These are phyloP conservation scores for Phaenicophaeus curvirostris DNA, from an alignment of 2,797 vertebrate genomes.

Conservation along the genomic window DNA sequence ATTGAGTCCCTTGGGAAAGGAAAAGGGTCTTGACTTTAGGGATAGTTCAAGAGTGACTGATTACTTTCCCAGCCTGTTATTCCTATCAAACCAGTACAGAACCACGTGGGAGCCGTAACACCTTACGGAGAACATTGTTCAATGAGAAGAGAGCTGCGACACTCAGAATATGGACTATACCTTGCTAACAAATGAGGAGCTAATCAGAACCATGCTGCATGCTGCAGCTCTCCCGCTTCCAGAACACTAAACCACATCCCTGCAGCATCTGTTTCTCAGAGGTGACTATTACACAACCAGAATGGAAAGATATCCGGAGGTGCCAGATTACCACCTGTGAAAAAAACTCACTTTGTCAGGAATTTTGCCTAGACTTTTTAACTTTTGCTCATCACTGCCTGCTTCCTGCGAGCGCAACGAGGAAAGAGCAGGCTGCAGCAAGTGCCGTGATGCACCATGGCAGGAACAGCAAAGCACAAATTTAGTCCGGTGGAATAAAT, in stretches of 20 bases:
- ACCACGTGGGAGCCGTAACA: not conserved
- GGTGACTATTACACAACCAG: slow-evolving; percentile 7
- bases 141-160: not conserved
- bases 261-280: not conserved
- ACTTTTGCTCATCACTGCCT: not conserved
- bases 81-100: not conserved
- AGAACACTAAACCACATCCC: not conserved
- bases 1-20: not conserved
- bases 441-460: not conserved
- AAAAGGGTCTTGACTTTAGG: not conserved
- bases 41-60: not conserved
- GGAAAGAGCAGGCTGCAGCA: not conserved
- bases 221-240: slow-evolving; percentile 46
- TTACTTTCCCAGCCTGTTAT: not conserved
- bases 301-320: not conserved
- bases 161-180: not conserved
- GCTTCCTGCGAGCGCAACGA: not conserved
- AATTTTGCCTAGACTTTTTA: slow-evolving; percentile 30
- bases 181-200: not conserved
- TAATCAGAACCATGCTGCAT: not conserved
- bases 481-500: not conserved
- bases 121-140: not conserved
- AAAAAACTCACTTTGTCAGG: not conserved
- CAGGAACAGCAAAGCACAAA: not conserved
- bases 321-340: not conserved